phyloP scores from a whole-genome alignment of 2,888 invertebrate species.

The Clanis bilineata region DNA sequence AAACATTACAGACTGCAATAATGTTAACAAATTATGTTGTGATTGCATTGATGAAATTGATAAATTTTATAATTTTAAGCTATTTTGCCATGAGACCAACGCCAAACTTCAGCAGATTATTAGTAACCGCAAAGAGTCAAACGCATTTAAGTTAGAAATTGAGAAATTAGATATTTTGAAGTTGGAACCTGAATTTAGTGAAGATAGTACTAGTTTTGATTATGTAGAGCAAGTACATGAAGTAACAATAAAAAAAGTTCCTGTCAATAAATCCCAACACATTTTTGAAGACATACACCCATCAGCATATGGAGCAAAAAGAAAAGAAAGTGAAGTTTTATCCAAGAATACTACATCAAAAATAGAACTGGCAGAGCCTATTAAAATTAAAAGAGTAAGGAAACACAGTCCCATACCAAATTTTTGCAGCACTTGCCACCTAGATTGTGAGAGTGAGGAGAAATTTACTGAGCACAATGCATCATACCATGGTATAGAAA shows the following conservation, averaged over 20 bases:
- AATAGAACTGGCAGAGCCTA: conserved; percentile 23
- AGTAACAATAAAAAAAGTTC: neutral
- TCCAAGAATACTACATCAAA: conserved; percentile 7
- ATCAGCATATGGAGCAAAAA: neutral
- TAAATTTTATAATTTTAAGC: conserved; percentile 57
- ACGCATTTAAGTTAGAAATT: neutral
- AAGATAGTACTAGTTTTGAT: neutral
- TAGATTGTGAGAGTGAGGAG: conserved; percentile 45
- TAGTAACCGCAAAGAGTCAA: conserved; percentile 20
- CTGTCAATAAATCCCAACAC: neutral
- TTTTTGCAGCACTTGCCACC: conserved; percentile 60
- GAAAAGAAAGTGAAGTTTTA: neutral
- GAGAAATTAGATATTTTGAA: conserved; percentile 7
- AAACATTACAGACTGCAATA: conserved; percentile 37
- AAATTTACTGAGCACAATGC: conserved; percentile 50
- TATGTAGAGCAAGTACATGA: neutral
- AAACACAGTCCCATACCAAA: conserved; percentile 43
- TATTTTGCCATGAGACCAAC: conserved; percentile 54
- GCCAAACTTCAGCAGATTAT: conserved; percentile 47
- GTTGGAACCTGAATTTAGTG: neutral
- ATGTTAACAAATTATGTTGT: conserved; percentile 54
- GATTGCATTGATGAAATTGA: conserved; percentile 52
- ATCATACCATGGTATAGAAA: conserved; percentile 55
- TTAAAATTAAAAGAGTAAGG: conserved; percentile 38
- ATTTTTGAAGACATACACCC: neutral